Evolutionary conservation across 2,797 vertebrate genomes (phyloP), one percentile per base, ranked within the genome.

Genomic region (Varecia variegata): DNA sequence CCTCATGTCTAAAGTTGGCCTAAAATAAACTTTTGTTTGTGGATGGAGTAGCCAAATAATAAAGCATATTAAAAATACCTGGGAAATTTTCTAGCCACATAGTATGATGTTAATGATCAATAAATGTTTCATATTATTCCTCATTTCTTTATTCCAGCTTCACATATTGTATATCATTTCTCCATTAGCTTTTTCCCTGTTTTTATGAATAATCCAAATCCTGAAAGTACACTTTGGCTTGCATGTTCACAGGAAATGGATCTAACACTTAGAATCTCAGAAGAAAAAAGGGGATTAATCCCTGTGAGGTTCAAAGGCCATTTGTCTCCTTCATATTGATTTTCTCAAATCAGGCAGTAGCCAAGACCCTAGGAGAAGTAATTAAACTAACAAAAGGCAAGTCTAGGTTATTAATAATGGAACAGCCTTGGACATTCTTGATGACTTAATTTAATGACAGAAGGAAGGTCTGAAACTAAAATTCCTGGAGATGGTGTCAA

Each of bases 371-470:
- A 32, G 21, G 15, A 93, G 87, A 96, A 95, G 54, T 94, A 97
- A 97, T 84, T 95, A 90, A 96, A 95, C 88, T 96, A 93, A 96
- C 76, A 96, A 95, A 43, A 77, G 35, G 25, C 32, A 96, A 84
- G 70, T 84, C 65, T 58, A 56, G 7, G n/a, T 96, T 97, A 96
- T 97, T 97, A 98, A 97, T 97, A 97, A 96, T 94, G 71, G 50
- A 98, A 89, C 17, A 96, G 14, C 17, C 60, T 93, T 94, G 71
- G 80, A 94, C 43, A 93, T 95, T 94, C 93, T 96, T 92, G 60
- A 96, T 97, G 80, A 93, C 93, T 97, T 95, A 96, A 96, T 91
- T 65, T 96, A 94, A 96, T 91, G 80, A 84, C 62, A 89, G 38
- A 91, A 88, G 23, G 5, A 43, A 86, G 15, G 18, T 90, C 38